phyloP scores from a whole-genome alignment of 2,113 vertebrate genomes.

The Protobothrops mucrosquamatus region DNA sequence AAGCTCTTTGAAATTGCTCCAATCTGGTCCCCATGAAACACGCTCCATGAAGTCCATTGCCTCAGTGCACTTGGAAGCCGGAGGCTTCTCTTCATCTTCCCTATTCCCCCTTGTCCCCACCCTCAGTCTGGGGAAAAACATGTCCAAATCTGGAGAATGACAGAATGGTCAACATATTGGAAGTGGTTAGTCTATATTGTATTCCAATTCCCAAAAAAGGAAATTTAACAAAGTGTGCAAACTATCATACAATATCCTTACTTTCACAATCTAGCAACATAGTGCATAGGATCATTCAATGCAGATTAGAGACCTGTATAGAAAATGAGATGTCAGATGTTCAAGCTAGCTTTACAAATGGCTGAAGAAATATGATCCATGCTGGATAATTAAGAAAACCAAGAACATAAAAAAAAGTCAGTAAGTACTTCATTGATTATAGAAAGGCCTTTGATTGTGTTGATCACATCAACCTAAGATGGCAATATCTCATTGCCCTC shows the following conservation, averaged over 20 bases:
- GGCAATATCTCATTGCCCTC: not conserved
- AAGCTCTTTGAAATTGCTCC: not conserved
- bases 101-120: not conserved
- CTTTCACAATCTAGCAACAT: not conserved
- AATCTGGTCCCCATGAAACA: too few relatives aligned
- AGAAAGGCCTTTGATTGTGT: not conserved
- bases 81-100: not conserved
- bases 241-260: not conserved
- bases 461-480: too few relatives aligned
- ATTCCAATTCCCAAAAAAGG: not conserved
- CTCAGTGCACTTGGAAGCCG: not conserved
- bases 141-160: not conserved
- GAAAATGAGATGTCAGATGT: too few relatives aligned
- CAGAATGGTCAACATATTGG: not conserved
- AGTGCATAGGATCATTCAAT: not conserved
- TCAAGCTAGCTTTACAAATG: not conserved
- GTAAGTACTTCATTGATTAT: not conserved
- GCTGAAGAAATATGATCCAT: not conserved
- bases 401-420: not conserved
- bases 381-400: not conserved
- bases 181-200: not conserved
- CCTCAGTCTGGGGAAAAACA: not conserved
- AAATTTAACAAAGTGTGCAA: not conserved
- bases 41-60: not conserved
- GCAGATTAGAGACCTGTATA: not conserved